Base-by-base conservation (phyloP, 2,888 invertebrate species). In the Amphiduros pacificus region DNA sequence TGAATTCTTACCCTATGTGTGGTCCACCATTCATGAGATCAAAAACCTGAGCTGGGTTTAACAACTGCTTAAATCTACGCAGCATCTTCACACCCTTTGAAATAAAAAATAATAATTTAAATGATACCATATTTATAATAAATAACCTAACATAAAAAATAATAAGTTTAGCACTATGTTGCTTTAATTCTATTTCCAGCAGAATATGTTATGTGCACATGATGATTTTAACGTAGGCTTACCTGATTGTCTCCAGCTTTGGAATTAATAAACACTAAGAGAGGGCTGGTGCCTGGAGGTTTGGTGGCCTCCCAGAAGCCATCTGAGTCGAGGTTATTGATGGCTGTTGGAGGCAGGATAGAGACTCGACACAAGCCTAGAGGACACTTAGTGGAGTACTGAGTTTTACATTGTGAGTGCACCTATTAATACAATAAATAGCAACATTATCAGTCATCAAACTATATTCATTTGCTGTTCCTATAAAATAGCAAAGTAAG, bases 31-130 rank as follows among this genome's bases (percentile, higher is more conserved):
- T 91, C 82, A 94, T 93, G 77, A 98, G 89, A 86, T 97, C 97
- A 83, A 96, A 98, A 64, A 97, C 96, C 85, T 98, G 97, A 63
- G 95, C 94, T 17, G 97, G 97, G 85, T 97, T 97, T 63, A 97
- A 86, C 61, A 97, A 87, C 83, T 96, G 95, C 82, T 92, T 94
- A 85, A 97, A 96, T 68, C 94, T 89, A 58, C 95, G 87, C 69
- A 97, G 87, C 86, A 97, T 96, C 84, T 95, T 94, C 32, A 96
- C 90, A 67, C 97, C 97, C 80, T 81, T 72, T 6, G 71, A 71
- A 50, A 36, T 41, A 32, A 44, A 44, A 44, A 17, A 44, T 9
- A 11, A 36, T 36, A 11, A 11, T 36, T 36, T 9, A 9, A 36
- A 36, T 36, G 9, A 17, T 36, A 36, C 36, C 9, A 36, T 36